phyloP scores from a whole-genome alignment of 2,888 invertebrate genomes.

The Blomia tropicalis region DNA sequence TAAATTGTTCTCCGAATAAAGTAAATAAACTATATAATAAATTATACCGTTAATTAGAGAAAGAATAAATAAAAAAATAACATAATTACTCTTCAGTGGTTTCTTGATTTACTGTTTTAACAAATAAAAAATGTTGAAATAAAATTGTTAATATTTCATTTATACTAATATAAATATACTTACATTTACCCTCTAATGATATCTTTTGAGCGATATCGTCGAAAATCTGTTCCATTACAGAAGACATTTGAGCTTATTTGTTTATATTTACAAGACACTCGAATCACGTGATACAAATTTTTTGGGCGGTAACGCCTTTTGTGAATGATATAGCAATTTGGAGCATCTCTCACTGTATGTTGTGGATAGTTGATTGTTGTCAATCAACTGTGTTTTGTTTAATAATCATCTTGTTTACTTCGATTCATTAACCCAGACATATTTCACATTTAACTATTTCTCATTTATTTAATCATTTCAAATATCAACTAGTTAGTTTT shows the following conservation, averaged over 20 bases:
- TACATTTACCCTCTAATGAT: neutral
- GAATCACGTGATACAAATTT: neutral
- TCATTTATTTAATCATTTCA: too few relatives aligned
- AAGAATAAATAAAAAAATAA: neutral
- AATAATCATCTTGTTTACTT: neutral
- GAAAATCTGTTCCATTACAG: neutral
- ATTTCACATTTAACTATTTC: too few relatives aligned
- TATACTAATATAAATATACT: neutral
- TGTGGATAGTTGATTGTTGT: neutral
- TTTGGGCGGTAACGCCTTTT: neutral
- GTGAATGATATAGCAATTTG: neutral
- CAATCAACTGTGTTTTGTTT: neutral
- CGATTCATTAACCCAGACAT: too few relatives aligned
- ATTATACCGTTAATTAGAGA: neutral
- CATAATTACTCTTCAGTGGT: neutral
- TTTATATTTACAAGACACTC: too few relatives aligned
- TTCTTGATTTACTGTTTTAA: neutral
- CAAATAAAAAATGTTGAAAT: neutral
- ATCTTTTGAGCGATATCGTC: neutral
- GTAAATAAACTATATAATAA: constrained; percentile 8
- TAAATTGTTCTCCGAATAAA: neutral
- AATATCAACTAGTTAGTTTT: too few relatives aligned
- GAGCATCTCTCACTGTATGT: neutral
- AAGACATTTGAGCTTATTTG: neutral
- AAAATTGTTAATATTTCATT: neutral